Evolutionary conservation across 2,888 invertebrate genomes (phyloP).

Genomic region (Tenthredo notha): DNA sequence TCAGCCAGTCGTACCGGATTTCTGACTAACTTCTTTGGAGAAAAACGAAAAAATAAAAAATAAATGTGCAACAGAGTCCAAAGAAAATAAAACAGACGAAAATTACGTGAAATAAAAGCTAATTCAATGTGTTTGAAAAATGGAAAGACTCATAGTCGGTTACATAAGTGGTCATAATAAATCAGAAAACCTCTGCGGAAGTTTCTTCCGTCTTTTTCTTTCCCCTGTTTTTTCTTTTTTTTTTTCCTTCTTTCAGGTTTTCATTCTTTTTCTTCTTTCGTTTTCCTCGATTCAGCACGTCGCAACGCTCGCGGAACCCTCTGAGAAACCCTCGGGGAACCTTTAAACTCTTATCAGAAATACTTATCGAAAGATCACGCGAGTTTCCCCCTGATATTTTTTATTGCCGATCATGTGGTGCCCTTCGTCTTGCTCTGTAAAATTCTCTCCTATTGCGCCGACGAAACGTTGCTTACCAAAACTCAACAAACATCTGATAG

Average conservation of each 20-base stretch:
- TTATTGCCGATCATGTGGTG: conserved; percentile 5
- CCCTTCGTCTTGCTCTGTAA: not conserved
- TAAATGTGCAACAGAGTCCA: not conserved
- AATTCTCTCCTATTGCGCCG: not conserved
- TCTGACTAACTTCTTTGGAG: conserved; percentile 16
- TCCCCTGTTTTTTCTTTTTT: not conserved
- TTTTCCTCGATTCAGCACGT: conserved; percentile 27
- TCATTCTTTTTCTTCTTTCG: not conserved
- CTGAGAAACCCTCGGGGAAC: conserved; percentile 25
- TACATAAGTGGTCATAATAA: conserved; percentile 34
- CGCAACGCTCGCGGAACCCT: conserved; percentile 11
- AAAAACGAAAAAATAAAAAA: not conserved
- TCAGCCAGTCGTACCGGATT: conserved; percentile 57
- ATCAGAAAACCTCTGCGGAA: conserved; percentile 16
- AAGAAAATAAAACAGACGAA: not conserved
- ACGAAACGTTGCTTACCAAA: not conserved
- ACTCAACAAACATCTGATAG: not conserved
- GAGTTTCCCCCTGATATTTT: conserved; percentile 18
- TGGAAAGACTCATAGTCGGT: conserved; percentile 17
- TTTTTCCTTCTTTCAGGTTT: not conserved
- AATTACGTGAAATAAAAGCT: not conserved
- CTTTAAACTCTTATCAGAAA: conserved; percentile 46
- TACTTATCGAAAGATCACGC: conserved; percentile 45
- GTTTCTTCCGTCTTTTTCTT: not conserved
- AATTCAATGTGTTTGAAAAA: conserved; percentile 4